Conservation (phyloP, 1,140 invertebrate genomes). For the Mya arenaria region DNA sequence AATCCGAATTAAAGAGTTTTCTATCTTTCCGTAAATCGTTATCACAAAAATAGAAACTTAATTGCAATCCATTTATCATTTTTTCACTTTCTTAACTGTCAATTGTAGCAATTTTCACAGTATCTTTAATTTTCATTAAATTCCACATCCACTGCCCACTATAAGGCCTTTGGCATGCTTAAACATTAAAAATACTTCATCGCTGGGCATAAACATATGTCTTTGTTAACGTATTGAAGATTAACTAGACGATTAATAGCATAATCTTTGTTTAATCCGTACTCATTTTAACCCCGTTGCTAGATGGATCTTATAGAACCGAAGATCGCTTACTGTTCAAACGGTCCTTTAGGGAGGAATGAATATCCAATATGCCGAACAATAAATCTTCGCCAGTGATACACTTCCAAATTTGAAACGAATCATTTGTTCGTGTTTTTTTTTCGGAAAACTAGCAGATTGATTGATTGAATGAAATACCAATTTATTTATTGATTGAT, state of each 20-base stretch:
- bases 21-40: not conserved
- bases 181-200: not conserved
- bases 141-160: not conserved
- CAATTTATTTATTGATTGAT: too few relatives aligned
- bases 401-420: too few relatives aligned
- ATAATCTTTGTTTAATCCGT: conserved; percentile 33
- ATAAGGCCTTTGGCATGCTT: not conserved
- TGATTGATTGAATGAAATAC: too few relatives aligned
- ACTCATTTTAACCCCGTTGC: conserved; percentile 8
- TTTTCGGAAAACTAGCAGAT: too few relatives aligned
- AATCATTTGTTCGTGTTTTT: too few relatives aligned
- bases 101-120: not conserved
- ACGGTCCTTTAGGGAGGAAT: too few relatives aligned
- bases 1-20: conserved; percentile 21
- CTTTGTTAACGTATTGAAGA: not conserved
- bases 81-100: not conserved
- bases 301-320: too few relatives aligned
- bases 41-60: not conserved
- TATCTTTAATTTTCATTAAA: not conserved
- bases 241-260: conserved; percentile 16
- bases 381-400: too few relatives aligned
- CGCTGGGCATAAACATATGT: not conserved
- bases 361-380: too few relatives aligned
- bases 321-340: too few relatives aligned
- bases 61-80: not conserved